Conservation (phyloP, 2,888 invertebrate species). For the Cetonia aurata region DNA sequence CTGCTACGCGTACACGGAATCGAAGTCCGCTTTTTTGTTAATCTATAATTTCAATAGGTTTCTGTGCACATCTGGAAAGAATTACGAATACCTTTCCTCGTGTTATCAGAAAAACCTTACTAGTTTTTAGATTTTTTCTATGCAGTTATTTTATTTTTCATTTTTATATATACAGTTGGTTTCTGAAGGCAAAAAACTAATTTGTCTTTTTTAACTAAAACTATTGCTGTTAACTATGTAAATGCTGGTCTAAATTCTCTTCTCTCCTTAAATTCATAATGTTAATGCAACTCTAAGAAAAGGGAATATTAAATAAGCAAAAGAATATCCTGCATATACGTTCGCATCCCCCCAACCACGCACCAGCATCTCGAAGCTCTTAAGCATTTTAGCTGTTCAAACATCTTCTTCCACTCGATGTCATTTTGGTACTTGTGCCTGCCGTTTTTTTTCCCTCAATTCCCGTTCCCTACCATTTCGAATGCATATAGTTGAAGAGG, state of each 20-base stretch:
- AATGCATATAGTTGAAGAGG: slow-evolving; percentile 23
- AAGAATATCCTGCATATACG: neutral
- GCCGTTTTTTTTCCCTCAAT: neutral
- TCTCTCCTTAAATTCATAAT: slow-evolving; percentile 6
- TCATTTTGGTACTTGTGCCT: slow-evolving; percentile 27
- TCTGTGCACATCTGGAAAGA: no score
- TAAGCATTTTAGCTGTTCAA: slow-evolving; percentile 36
- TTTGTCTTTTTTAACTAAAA: no score
- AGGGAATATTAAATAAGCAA: slow-evolving; percentile 26
- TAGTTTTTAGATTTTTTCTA: no score
- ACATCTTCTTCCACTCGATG: slow-evolving; percentile 32
- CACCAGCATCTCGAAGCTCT: slow-evolving; percentile 17
- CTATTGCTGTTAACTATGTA: neutral
- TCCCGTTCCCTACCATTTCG: slow-evolving; percentile 6
- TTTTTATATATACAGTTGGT: no score
- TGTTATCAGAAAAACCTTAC: no score
- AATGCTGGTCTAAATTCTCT: neutral
- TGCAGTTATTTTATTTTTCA: no score
- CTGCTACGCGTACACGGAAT: no score
- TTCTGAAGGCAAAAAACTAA: no score
- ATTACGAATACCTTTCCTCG: no score
- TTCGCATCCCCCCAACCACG: neutral
- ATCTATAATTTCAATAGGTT: no score
- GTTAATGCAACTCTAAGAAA: slow-evolving; percentile 5
- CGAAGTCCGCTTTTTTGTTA: no score